Evolutionary conservation across 2,888 invertebrate genomes (phyloP).

Genomic region (Chouioia cunea): DNA sequence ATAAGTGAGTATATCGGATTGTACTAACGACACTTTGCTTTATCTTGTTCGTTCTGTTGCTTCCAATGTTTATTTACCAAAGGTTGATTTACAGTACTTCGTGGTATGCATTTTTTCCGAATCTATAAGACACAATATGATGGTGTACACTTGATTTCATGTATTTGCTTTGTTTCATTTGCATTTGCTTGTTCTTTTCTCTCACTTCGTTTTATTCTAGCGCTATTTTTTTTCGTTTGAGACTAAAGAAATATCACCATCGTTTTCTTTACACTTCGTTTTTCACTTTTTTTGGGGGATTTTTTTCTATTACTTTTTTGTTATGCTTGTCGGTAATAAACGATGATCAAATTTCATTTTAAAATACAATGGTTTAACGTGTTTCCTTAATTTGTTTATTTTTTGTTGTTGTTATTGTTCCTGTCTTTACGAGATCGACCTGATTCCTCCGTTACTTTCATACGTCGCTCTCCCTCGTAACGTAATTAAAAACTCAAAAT

Average conservation of each 20-base stretch:
- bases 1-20: constrained; percentile 2
- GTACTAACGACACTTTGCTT: constrained; percentile 30
- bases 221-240: constrained; percentile 31
- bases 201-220: constrained; percentile 27
- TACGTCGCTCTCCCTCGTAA: constrained; percentile 13
- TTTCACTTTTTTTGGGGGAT: constrained; percentile 31
- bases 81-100: constrained; percentile 63
- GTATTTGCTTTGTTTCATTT: constrained; percentile 52
- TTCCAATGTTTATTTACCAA: constrained; percentile 65
- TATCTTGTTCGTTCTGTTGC: constrained; percentile 49
- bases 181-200: constrained; percentile 45
- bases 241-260: constrained; percentile 44
- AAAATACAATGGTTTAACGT: constrained; percentile 34
- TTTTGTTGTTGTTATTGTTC: not conserved
- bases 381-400: constrained; percentile 45
- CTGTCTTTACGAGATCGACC: constrained; percentile 16
- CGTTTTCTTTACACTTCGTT: constrained; percentile 26
- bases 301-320: constrained; percentile 4
- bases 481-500: constrained; percentile 42
- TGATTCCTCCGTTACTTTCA: constrained; percentile 26
- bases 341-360: constrained; percentile 40
- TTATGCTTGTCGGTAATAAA: constrained; percentile 20
- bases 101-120: constrained; percentile 57
- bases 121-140: constrained; percentile 53
- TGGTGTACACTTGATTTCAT: constrained; percentile 54